A percentile compares a stretch with the other conserved stretches of the same genome.
Conservation (phyloP, 1,140 invertebrate genomes). For the Bathynomus jamesi region DNA sequence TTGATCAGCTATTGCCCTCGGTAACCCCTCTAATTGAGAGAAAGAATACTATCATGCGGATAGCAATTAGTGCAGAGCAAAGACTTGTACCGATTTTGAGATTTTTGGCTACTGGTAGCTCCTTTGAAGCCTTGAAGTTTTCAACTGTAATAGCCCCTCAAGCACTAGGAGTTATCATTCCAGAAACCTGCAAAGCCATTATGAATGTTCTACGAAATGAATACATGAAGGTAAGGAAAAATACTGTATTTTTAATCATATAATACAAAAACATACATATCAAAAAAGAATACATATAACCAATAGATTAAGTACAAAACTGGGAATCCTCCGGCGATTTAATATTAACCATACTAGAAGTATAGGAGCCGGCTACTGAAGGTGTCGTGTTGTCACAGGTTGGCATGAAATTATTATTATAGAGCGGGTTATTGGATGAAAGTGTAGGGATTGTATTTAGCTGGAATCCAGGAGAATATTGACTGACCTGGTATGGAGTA, state of each 20-base stretch:
- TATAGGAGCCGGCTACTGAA: too few relatives aligned
- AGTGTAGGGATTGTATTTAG: too few relatives aligned
- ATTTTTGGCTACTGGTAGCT: not conserved
- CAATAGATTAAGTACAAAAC: too few relatives aligned
- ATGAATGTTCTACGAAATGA: not conserved
- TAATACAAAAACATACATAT: not conserved
- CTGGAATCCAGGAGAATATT: too few relatives aligned
- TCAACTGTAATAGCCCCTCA: not conserved
- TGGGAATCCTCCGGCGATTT: too few relatives aligned
- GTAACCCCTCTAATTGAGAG: not conserved
- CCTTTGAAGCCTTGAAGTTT: not conserved
- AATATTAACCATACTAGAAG: too few relatives aligned
- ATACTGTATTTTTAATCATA: too few relatives aligned
- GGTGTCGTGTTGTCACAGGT: too few relatives aligned
- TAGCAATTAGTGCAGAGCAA: not conserved
- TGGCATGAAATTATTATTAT: too few relatives aligned
- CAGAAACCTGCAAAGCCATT: constrained; percentile 1
- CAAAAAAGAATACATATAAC: too few relatives aligned
- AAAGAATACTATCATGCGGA: not conserved
- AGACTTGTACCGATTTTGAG: not conserved
- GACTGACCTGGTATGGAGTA: too few relatives aligned
- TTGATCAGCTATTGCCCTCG: not conserved
- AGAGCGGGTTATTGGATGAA: too few relatives aligned
- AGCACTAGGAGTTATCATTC: not conserved
- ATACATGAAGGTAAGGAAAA: not conserved